phyloP scores from a whole-genome alignment of 2,113 vertebrate genomes.

The Eleginops maclovinus region DNA sequence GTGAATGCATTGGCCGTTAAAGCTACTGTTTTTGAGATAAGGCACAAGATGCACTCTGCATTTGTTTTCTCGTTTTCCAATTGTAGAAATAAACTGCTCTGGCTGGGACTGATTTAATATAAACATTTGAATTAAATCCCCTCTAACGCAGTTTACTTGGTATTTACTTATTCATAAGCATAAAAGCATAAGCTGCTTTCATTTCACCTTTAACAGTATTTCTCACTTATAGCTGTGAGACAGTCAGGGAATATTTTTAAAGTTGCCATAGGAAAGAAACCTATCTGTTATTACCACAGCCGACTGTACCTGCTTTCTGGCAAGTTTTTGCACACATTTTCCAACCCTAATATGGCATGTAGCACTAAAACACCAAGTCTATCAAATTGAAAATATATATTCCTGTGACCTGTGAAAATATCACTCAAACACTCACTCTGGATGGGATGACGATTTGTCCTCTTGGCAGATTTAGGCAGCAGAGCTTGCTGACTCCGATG shows the following conservation, averaged over 20 bases:
- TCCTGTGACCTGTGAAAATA: conserved; percentile 14
- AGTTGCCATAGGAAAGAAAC: conserved; percentile 45
- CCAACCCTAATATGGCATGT: not conserved
- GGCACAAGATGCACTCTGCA: conserved; percentile 21
- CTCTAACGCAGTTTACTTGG: conserved; percentile 21
- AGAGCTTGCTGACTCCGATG: conserved; percentile 41
- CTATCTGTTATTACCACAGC: not conserved
- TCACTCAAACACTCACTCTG: conserved; percentile 4
- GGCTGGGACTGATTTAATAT: conserved; percentile 22
- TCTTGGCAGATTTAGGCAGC: conserved; percentile 63
- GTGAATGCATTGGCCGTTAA: conserved; percentile 30
- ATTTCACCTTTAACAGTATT: conserved; percentile 25
- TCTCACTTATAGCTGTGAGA: conserved; percentile 13
- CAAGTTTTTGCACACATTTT: conserved; percentile 4
- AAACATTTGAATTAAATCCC: conserved; percentile 39
- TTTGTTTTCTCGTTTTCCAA: conserved; percentile 19
- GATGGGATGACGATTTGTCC: not conserved
- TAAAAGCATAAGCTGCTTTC: conserved; percentile 16
- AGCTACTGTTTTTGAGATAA: conserved; percentile 20
- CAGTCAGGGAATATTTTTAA: conserved; percentile 16
- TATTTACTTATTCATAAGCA: conserved; percentile 32
- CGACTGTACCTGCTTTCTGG: conserved; percentile 17
- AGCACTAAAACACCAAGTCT: not conserved
- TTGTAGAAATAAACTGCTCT: conserved; percentile 23
- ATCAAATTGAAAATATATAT: too few species aligned